Conservation (phyloP, 2,888 invertebrate genomes). For the Sturmia bella region DNA sequence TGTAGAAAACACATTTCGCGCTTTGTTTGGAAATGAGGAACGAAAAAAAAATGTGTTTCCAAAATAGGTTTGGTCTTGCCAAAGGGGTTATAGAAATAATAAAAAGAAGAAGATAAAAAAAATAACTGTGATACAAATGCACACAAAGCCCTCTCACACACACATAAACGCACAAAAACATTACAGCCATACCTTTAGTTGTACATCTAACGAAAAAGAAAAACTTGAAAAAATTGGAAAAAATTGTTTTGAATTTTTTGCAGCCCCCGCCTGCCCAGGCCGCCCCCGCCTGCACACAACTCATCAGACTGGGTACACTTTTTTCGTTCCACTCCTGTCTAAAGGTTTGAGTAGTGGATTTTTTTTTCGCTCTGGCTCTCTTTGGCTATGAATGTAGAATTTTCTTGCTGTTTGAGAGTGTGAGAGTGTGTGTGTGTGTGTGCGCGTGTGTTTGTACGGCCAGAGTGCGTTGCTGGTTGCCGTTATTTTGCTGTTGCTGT, state of each 20-base stretch:
- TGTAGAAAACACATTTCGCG: constrained; percentile 68
- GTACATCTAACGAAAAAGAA: constrained; percentile 42
- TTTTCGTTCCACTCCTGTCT: constrained; percentile 33
- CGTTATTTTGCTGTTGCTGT: neutral
- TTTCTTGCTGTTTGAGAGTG: neutral
- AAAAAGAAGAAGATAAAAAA: constrained; percentile 36
- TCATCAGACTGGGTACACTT: constrained; percentile 6
- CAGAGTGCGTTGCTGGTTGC: constrained; percentile 41
- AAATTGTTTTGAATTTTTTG: constrained; percentile 67
- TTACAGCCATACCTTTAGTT: neutral
- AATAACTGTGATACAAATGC: constrained; percentile 19
- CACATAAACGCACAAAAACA: constrained; percentile 24
- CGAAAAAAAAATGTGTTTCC: constrained; percentile 40
- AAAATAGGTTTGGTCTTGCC: constrained; percentile 68
- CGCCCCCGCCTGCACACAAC: neutral
- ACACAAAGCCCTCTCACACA: constrained; percentile 18
- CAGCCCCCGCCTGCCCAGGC: constrained; percentile 23
- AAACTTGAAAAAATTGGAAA: constrained; percentile 50
- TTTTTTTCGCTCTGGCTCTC: constrained; percentile 49
- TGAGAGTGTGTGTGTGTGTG: constrained; percentile 21
- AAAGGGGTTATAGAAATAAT: constrained; percentile 58
- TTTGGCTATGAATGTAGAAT: constrained; percentile 47
- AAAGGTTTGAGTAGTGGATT: constrained; percentile 52
- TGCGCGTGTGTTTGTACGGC: constrained; percentile 12
- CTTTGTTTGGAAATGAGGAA: constrained; percentile 46